Evolutionary conservation across 2,888 invertebrate species (phyloP).

Genomic region (Chironomus riparius): DNA sequence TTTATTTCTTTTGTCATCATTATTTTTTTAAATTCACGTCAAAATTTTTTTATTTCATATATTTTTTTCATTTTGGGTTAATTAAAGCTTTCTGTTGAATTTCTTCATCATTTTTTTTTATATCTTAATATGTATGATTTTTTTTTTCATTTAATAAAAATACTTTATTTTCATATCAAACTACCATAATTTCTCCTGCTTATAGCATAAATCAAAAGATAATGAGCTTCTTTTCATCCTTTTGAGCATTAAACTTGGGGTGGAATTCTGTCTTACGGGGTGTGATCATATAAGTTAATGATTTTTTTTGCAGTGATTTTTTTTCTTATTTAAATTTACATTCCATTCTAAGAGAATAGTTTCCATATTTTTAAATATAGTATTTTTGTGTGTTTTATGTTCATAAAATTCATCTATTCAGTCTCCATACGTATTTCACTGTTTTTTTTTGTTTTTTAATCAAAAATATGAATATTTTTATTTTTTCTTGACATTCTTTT

Average conservation of each 20-base stretch:
- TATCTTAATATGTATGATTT: neutral
- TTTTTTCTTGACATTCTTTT: neutral
- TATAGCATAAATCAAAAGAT: neutral
- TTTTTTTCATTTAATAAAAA: neutral
- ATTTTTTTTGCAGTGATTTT: neutral
- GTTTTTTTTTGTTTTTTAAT: neutral
- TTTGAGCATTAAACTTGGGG: neutral
- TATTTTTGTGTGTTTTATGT: neutral
- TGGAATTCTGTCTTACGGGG: neutral
- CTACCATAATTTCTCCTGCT: neutral
- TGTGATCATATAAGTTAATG: neutral
- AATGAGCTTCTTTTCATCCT: neutral
- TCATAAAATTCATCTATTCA: conserved; percentile 26
- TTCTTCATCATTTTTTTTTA: neutral
- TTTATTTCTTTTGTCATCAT: neutral
- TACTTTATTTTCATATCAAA: neutral
- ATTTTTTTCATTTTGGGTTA: conserved; percentile 11
- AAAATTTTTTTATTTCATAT: neutral
- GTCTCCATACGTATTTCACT: conserved; percentile 25
- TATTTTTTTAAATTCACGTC: conserved; percentile 18
- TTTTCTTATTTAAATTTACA: neutral
- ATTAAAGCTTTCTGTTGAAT: conserved; percentile 24
- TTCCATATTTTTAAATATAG: neutral
- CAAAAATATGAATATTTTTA: neutral
- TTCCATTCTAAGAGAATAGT: neutral